Conservation (phyloP, 92 coral and sea anemone species). For the Bergia sp. region DNA sequence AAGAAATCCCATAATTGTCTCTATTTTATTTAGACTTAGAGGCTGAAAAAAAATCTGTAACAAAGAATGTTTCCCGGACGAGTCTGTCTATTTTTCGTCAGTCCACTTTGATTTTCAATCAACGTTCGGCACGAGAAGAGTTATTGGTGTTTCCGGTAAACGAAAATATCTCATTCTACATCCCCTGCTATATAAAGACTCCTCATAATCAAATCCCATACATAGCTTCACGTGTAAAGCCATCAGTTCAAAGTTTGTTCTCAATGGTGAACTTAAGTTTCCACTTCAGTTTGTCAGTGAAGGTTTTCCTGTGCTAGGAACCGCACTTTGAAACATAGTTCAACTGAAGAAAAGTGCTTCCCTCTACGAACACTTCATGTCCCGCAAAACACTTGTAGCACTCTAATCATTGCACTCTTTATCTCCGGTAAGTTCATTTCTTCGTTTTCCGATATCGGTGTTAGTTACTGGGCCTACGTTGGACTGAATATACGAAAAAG, state of each 20-base stretch:
- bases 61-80: background rate
- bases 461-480: background rate
- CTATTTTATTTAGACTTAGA: background rate
- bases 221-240: background rate
- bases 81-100: background rate
- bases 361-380: background rate
- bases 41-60: background rate
- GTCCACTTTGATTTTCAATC: conserved; percentile 5
- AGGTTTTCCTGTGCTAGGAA: too few relatives aligned
- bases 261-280: background rate
- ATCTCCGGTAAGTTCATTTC: too few relatives aligned
- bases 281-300: background rate
- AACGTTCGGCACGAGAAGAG: background rate
- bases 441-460: too few relatives aligned
- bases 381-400: too few relatives aligned
- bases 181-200: background rate
- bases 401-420: too few relatives aligned
- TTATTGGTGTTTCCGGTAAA: background rate
- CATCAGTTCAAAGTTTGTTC: background rate
- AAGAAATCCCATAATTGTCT: background rate
- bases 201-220: background rate
- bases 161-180: background rate
- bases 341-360: background rate
- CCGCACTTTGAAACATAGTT: too few relatives aligned
- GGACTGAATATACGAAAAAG: background rate